These are phyloP conservation scores for Clepsis dumicolana DNA, from an alignment of 2,888 invertebrate genomes.

Conservation along the genomic window DNA sequence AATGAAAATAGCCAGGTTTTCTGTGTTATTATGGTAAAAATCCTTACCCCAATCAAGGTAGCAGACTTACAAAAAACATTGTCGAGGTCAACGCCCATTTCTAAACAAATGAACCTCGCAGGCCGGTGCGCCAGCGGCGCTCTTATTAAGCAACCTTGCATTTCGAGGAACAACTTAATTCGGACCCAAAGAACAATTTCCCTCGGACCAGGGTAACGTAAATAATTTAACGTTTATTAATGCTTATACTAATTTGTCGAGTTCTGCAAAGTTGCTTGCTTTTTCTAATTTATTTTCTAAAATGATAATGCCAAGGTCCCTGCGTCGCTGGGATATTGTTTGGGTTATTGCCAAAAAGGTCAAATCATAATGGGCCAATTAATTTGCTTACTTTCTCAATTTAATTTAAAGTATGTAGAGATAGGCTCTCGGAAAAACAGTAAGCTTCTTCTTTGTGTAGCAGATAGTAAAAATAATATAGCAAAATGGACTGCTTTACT, in stretches of 20 bases:
- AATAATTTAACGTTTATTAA: conserved; percentile 26
- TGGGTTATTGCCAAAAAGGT: conserved; percentile 13
- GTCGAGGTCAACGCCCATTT: background rate
- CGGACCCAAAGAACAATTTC: conserved; percentile 8
- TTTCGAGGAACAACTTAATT: conserved; percentile 21
- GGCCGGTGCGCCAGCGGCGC: background rate
- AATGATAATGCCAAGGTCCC: background rate
- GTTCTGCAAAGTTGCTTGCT: conserved; percentile 2
- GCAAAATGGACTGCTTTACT: no score
- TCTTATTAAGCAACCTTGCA: conserved; percentile 26
- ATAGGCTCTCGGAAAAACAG: no score
- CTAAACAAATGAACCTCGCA: conserved; percentile 17
- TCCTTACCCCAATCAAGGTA: background rate
- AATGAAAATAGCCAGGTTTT: no score
- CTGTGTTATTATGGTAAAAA: no score
- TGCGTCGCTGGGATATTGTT: background rate
- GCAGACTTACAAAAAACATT: background rate
- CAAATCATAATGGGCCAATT: background rate
- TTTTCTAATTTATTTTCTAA: background rate
- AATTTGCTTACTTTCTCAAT: background rate
- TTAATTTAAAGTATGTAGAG: background rate
- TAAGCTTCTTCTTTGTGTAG: no score
- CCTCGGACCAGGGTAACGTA: conserved; percentile 11
- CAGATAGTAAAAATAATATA: no score
- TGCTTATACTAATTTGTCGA: conserved; percentile 14